Evolutionary conservation across 1,140 invertebrate genomes (phyloP), one percentile per base, ranked within the genome.

Genomic region (Lerema accius): DNA sequence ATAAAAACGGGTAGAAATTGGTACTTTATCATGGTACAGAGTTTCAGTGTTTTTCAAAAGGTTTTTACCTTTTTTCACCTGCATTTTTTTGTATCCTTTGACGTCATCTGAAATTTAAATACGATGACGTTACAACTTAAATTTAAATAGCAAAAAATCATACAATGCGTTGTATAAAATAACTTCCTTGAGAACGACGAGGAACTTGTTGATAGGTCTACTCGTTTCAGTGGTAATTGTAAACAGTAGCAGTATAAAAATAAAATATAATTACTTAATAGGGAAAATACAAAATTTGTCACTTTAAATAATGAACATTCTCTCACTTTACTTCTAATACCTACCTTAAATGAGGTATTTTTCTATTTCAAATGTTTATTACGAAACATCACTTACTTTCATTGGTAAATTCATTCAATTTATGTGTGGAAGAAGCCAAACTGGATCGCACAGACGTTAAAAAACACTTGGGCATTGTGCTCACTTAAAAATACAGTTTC

Each of bases 1-100:
- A 42, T 87, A 84, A 45, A 91, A 91, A 4, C 89, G 78, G 0
- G 84, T 89, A 9, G 80, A 83, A 19, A 90, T 81, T 0, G 87
- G 84, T 0, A 90, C 87, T 76, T 88, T 89, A 65, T 90, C 86
- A 63, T 90, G 73, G 51, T 83, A 90, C 6, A 90, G 39, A 0
- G 87, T 89, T 70, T 90, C 87, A 48, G 72, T 85, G 0, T 42
- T 56, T 71, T 87, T 90, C 9, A 90, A 61, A 7, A 90, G 40
- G 10, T 71, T 78, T 43, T 82, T 89, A 42, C 78, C 76, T 6
- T 82, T 76, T 62, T 86, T 86, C 4, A 64, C 16, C 13, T 66
- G 56, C 0, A 51, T 32, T 70, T 84, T 87, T 4, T 73, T 35
- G 1, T 60, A 16, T 5, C 78, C 65, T 73, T 73, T 83, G 4